A percentile compares a stretch with the other conserved stretches of the same genome.
Evolutionary conservation across 2,888 invertebrate species (phyloP).

Genomic region (Monopis laevigella): DNA sequence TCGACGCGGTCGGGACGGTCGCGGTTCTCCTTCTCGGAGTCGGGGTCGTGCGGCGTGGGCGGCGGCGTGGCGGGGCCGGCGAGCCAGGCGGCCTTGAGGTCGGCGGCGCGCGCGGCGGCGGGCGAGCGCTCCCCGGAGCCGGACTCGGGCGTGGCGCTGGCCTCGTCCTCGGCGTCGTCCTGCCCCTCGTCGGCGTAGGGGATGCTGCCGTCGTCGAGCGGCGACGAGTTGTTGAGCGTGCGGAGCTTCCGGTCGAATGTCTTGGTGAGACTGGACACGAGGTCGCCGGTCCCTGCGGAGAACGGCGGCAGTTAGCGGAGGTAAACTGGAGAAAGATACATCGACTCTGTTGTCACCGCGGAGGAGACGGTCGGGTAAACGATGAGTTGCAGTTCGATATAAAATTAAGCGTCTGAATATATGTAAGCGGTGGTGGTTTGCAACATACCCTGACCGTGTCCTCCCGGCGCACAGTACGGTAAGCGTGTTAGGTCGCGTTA

Average conservation of each 20-base stretch:
- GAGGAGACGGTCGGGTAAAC: too few relatives aligned
- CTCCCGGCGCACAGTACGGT: too few relatives aligned
- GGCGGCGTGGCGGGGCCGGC: constrained; percentile 52
- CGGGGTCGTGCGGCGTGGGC: constrained; percentile 42
- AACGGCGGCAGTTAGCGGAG: too few relatives aligned
- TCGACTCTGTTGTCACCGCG: background rate
- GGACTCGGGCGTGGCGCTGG: constrained; percentile 29
- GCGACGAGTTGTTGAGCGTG: constrained; percentile 74
- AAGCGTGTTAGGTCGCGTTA: constrained; percentile 14
- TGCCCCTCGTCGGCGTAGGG: constrained; percentile 77
- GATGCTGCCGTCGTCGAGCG: constrained; percentile 73
- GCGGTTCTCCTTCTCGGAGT: constrained; percentile 47
- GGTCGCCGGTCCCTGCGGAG: constrained; percentile 84
- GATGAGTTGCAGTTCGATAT: constrained; percentile 5
- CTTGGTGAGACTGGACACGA: constrained; percentile 83
- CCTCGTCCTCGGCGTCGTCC: constrained; percentile 41
- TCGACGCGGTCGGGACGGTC: constrained; percentile 70
- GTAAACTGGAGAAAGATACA: too few relatives aligned
- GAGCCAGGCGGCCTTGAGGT: constrained; percentile 56
- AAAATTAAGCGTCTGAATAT: constrained; percentile 15
- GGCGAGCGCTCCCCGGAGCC: constrained; percentile 21
- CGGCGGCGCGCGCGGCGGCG: constrained; percentile 37
- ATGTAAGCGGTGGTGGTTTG: too few relatives aligned
- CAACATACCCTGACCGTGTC: too few relatives aligned
- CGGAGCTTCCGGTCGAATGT: constrained; percentile 86